phyloP scores from a whole-genome alignment of 2,797 vertebrate genomes.

The Sebastes hubbsi region DNA sequence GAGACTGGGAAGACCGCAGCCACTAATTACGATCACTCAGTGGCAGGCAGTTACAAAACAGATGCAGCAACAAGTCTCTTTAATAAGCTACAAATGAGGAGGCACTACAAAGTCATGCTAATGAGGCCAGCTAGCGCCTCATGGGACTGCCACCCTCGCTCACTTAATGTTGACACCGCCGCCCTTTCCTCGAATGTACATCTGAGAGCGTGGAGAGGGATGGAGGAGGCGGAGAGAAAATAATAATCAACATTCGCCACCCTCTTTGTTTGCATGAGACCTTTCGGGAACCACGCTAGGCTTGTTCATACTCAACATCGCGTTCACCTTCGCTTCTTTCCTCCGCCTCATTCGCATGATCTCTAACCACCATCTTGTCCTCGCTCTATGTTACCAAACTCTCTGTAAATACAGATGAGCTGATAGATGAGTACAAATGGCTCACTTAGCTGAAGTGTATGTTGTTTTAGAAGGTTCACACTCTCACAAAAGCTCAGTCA shows the following conservation, averaged over 20 bases:
- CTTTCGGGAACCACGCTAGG: conserved; percentile 16
- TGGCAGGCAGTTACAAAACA: conserved; percentile 38
- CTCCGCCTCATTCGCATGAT: conserved; percentile 5
- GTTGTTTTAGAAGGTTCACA: not conserved
- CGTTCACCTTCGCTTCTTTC: conserved; percentile 12
- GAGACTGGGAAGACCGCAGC: conserved; percentile 8
- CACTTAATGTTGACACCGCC: conserved; percentile 27
- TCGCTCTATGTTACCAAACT: not conserved
- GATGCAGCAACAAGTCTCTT: conserved; percentile 60
- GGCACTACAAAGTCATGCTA: conserved; percentile 76
- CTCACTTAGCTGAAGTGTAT: not conserved
- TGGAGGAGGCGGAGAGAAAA: conserved; percentile 39
- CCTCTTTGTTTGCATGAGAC: conserved; percentile 32
- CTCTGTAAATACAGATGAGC: conserved; percentile 11
- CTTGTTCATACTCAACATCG: not conserved
- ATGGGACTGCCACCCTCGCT: conserved; percentile 56
- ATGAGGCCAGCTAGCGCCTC: conserved; percentile 60
- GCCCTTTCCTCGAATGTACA: conserved; percentile 37
- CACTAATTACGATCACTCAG: conserved; percentile 55
- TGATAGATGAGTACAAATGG: not conserved
- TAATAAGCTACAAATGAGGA: conserved; percentile 72
- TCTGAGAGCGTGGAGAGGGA: conserved; percentile 31
- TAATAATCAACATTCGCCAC: conserved; percentile 52
- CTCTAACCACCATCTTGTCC: conserved; percentile 3
- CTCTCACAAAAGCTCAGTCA: not conserved